Percentiles rank a stretch among this genome's conserved stretches.
These are phyloP conservation scores for Cyrtodaria siliqua DNA, from an alignment of 2,888 invertebrate species.

Conservation along the genomic window DNA sequence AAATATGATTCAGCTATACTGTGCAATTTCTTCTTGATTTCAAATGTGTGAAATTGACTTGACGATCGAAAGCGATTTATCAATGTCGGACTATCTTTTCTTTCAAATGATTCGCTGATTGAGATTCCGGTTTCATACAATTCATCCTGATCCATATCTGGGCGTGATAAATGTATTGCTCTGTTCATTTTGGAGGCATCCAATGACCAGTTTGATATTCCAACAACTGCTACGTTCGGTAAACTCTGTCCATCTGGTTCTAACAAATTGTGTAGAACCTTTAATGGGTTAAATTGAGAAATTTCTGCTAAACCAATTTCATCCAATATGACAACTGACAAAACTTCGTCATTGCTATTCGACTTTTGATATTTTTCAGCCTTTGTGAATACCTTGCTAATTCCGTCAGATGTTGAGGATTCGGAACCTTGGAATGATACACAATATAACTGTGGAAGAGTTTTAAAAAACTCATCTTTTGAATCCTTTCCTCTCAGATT, in stretches of 20 bases:
- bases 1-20: conserved; percentile 43
- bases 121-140: conserved; percentile 68
- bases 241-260: conserved; percentile 65
- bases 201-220: conserved; percentile 77
- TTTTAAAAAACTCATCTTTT: conserved; percentile 64
- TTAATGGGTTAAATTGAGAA: conserved; percentile 76
- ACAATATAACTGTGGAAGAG: conserved; percentile 68
- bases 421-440: conserved; percentile 76
- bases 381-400: conserved; percentile 74
- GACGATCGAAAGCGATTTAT: too few species aligned
- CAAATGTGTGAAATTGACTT: background rate
- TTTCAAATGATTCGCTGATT: conserved; percentile 60
- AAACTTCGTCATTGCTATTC: conserved; percentile 52
- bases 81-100: too few species aligned
- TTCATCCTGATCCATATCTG: conserved; percentile 73
- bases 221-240: conserved; percentile 75
- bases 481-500: conserved; percentile 74
- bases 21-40: conserved; percentile 15
- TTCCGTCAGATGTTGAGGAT: conserved; percentile 77
- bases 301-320: conserved; percentile 79
- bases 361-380: conserved; percentile 68
- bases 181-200: conserved; percentile 81
- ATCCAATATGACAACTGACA: conserved; percentile 77
- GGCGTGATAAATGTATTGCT: conserved; percentile 75
- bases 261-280: conserved; percentile 74